Conservation (phyloP, 2,113 vertebrate genomes). For the Promerops cafer region DNA sequence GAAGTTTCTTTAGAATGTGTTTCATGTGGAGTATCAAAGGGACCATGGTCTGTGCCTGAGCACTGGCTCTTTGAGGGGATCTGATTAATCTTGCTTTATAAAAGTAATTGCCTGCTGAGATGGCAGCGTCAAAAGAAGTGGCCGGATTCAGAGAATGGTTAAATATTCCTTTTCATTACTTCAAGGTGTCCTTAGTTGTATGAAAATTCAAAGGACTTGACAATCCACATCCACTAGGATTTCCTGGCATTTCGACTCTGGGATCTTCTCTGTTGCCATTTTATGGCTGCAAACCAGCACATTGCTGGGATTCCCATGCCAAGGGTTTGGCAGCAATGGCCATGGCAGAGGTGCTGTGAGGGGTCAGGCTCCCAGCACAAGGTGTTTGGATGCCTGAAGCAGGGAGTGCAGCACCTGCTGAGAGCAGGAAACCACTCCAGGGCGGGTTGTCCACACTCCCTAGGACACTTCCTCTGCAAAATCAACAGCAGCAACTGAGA, state of each 20-base stretch:
- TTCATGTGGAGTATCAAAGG: conserved; percentile 1
- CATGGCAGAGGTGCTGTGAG: neutral
- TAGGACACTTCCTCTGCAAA: neutral
- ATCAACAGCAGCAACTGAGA: neutral
- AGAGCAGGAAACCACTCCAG: neutral
- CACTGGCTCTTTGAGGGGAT: neutral
- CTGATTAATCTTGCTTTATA: conserved; percentile 16
- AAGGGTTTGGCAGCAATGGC: fast-evolving
- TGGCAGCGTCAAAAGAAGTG: neutral
- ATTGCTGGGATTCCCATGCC: neutral
- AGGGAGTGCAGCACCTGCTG: neutral
- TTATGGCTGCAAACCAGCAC: neutral
- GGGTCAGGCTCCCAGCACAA: neutral
- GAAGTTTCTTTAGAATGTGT: neutral
- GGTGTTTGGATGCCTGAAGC: neutral
- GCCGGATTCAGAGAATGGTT: neutral
- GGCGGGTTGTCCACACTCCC: neutral
- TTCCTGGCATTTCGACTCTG: neutral
- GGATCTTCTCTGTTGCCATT: neutral
- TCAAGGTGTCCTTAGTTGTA: conserved; percentile 23
- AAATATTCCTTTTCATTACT: conserved; percentile 26
- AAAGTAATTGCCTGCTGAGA: conserved; percentile 3
- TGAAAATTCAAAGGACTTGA: neutral
- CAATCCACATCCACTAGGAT: neutral
- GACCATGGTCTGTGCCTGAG: neutral